A percentile compares a stretch with the other conserved stretches of the same genome.
Evolutionary conservation across 2,888 invertebrate genomes (phyloP).

Genomic region (Drosophila vallismaia): DNA sequence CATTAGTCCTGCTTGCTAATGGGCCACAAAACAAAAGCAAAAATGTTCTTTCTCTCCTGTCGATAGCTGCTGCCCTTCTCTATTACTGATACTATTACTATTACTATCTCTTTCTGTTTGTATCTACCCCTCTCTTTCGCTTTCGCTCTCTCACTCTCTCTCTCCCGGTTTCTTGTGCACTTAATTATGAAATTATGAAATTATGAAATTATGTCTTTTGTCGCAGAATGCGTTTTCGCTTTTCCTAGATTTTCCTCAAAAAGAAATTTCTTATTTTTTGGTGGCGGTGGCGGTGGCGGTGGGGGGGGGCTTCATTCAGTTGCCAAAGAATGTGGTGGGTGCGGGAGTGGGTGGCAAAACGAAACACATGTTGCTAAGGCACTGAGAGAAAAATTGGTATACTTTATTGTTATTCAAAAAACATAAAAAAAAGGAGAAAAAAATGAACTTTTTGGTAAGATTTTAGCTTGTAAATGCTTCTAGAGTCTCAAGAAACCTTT

Average conservation of each 20-base stretch:
- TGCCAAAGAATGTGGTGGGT: slow-evolving; percentile 11
- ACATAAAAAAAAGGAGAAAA: no score
- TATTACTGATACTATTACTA: no score
- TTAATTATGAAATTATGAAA: slow-evolving; percentile 46
- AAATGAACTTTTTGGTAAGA: no score
- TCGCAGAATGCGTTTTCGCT: slow-evolving; percentile 40
- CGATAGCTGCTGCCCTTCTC: slow-evolving; percentile 7
- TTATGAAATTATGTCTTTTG: slow-evolving; percentile 42
- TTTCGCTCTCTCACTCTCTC: slow-evolving; percentile 11
- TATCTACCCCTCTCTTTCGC: neutral
- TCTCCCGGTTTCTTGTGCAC: slow-evolving; percentile 19
- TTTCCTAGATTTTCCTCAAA: slow-evolving; percentile 23
- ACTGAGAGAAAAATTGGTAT: neutral
- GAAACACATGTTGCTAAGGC: slow-evolving; percentile 63
- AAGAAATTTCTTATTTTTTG: slow-evolving; percentile 23
- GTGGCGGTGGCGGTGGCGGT: no score
- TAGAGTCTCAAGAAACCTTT: no score
- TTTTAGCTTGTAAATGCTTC: neutral
- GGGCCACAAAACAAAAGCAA: slow-evolving; percentile 36
- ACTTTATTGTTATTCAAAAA: no score
- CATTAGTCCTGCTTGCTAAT: slow-evolving; percentile 61
- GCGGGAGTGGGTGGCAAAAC: slow-evolving; percentile 1
- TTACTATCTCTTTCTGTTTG: no score
- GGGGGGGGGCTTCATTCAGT: neutral
- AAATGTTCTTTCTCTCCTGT: slow-evolving; percentile 30